phyloP scores from a whole-genome alignment of 2,797 vertebrate species.

The Oreochromis grahami region DNA sequence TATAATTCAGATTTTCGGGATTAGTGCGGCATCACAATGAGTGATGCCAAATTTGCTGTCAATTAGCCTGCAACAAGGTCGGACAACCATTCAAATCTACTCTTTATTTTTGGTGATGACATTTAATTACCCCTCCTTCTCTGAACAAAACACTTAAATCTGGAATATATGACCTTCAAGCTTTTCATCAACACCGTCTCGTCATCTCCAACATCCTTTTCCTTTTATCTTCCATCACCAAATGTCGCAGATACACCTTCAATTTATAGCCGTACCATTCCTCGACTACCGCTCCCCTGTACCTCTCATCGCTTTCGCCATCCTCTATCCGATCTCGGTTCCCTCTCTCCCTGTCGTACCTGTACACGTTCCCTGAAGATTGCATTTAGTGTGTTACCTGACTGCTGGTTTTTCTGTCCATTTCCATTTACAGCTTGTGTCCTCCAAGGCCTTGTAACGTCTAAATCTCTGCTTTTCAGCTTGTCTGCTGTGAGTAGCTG shows the following conservation, averaged over 20 bases:
- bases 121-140: constrained; percentile 35
- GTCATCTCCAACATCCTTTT: constrained; percentile 4
- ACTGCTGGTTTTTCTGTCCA: not conserved
- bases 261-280: constrained; percentile 37
- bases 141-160: constrained; percentile 33
- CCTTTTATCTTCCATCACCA: constrained; percentile 23
- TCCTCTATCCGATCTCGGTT: not conserved
- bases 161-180: constrained; percentile 67
- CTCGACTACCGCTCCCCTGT: not conserved
- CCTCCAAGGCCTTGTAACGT: constrained; percentile 31
- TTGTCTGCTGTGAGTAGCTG: constrained; percentile 31
- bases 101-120: constrained; percentile 63
- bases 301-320: not conserved
- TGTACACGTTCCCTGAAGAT: not conserved
- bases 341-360: not conserved
- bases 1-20: constrained; percentile 75
- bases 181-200: constrained; percentile 61
- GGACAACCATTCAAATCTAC: constrained; percentile 49
- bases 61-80: constrained; percentile 67
- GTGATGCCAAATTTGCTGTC: constrained; percentile 63
- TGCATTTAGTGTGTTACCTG: not conserved
- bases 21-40: constrained; percentile 58
- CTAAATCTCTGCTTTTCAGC: constrained; percentile 40
- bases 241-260: constrained; percentile 14
- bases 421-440: constrained; percentile 10